Evolutionary conservation across 2,113 vertebrate genomes (phyloP).

Genomic region (Corythaixoides concolor): DNA sequence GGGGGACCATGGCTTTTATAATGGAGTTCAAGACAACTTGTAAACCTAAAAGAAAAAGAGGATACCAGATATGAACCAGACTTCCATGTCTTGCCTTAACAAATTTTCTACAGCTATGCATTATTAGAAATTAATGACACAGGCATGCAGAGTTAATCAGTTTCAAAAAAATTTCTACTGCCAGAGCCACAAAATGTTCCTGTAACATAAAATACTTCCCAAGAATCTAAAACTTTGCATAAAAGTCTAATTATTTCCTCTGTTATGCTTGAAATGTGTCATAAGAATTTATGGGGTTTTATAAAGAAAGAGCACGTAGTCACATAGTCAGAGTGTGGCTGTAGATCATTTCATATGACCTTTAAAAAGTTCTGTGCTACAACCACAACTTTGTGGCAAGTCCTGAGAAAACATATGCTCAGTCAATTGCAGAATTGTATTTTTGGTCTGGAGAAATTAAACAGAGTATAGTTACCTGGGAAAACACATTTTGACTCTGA

Average conservation of each 20-base stretch:
- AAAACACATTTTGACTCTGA: not conserved
- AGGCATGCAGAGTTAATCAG: not conserved
- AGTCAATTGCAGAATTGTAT: not conserved
- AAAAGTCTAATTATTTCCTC: not conserved
- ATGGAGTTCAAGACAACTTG: constrained; percentile 99
- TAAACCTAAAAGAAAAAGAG: constrained; percentile 85
- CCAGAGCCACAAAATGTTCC: not conserved
- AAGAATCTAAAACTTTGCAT: not conserved
- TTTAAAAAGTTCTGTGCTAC: not conserved
- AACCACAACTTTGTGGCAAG: not conserved
- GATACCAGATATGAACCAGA: not conserved
- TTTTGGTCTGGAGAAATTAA: not conserved
- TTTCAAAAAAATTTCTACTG: not conserved
- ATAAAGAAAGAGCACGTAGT: not conserved
- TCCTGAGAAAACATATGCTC: not conserved
- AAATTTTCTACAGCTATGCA: not conserved
- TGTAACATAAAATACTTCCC: not conserved
- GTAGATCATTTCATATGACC: not conserved
- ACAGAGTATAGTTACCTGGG: not conserved
- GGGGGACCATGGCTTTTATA: constrained; percentile 99
- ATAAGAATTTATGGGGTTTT: not conserved
- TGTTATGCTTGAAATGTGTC: not conserved
- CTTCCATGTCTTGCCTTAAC: not conserved
- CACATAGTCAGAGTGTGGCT: not conserved
- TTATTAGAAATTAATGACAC: not conserved